phyloP scores from a whole-genome alignment of 2,113 vertebrate species.

The Argyrosomus japonicus region DNA sequence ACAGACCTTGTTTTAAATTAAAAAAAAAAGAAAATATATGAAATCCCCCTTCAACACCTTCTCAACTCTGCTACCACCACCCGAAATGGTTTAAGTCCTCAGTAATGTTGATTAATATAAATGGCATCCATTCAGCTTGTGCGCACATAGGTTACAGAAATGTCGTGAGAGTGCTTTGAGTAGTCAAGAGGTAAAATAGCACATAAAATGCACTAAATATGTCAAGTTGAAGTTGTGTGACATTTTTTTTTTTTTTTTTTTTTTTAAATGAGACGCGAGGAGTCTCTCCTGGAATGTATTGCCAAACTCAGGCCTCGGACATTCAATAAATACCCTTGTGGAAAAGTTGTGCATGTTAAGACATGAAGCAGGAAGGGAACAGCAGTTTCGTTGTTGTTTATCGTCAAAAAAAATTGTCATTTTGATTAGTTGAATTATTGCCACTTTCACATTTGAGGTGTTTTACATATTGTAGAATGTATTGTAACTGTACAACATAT shows the following conservation, averaged over 20 bases:
- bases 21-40: slow-evolving; percentile 23
- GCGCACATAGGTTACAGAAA: slow-evolving; percentile 74
- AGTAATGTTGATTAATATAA: slow-evolving; percentile 58
- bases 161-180: slow-evolving; percentile 73
- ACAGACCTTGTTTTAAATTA: slow-evolving; percentile 55
- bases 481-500: slow-evolving; percentile 83
- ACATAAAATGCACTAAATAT: slow-evolving; percentile 88
- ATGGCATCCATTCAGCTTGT: slow-evolving; percentile 77
- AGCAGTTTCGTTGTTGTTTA: slow-evolving; percentile 72
- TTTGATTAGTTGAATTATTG: slow-evolving; percentile 82
- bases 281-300: slow-evolving; percentile 86
- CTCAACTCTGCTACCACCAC: slow-evolving; percentile 57
- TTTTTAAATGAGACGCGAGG: slow-evolving; percentile 68
- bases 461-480: slow-evolving; percentile 85
- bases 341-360: slow-evolving; percentile 81
- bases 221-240: slow-evolving; percentile 83
- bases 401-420: slow-evolving; percentile 71
- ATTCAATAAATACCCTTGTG: slow-evolving; percentile 80
- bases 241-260: slow-evolving; percentile 71
- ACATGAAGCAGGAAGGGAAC: slow-evolving; percentile 83
- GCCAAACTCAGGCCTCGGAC: slow-evolving; percentile 87
- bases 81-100: slow-evolving; percentile 63
- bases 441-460: slow-evolving; percentile 85
- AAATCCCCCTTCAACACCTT: slow-evolving; percentile 27
- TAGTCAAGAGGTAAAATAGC: slow-evolving; percentile 80